phyloP scores from a whole-genome alignment of 2,113 vertebrate species.

The Colossoma macropomum region DNA sequence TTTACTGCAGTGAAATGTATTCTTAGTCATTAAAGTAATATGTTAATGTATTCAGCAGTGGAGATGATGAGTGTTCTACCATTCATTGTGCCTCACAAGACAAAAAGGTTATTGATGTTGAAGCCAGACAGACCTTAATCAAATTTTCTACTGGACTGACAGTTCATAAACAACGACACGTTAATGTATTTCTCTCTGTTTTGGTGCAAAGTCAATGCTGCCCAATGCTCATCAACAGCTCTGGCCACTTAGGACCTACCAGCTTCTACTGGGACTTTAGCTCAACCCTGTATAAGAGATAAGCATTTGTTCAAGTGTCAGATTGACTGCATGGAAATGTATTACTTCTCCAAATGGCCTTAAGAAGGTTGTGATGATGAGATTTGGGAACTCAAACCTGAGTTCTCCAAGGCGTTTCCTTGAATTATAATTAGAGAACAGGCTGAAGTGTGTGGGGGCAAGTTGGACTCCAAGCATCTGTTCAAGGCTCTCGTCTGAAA shows the following conservation, averaged over 20 bases:
- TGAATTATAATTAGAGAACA: conserved; percentile 59
- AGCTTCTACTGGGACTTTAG: neutral
- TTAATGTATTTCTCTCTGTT: conserved; percentile 7
- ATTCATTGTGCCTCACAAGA: neutral
- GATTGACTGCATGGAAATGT: neutral
- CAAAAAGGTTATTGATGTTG: conserved; percentile 26
- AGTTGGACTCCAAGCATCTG: conserved; percentile 70
- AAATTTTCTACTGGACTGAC: neutral
- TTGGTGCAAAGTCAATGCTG: conserved; percentile 32
- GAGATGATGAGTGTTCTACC: neutral
- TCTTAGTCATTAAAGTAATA: neutral
- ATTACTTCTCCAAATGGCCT: conserved; percentile 51
- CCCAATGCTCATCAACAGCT: conserved; percentile 6
- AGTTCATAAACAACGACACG: neutral
- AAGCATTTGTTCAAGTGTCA: neutral
- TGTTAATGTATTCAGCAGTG: neutral
- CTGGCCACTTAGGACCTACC: conserved; percentile 1
- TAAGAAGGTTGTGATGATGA: conserved; percentile 63
- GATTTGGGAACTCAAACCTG: conserved; percentile 63
- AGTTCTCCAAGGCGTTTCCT: conserved; percentile 63
- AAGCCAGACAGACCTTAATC: conserved; percentile 37
- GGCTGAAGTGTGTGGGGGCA: conserved; percentile 56
- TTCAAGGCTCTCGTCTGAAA: conserved; percentile 43
- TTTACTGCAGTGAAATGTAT: neutral
- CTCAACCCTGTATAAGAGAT: conserved; percentile 7